These are phyloP conservation scores for Sylvietta virens DNA, from an alignment of 2,113 vertebrate genomes.

Conservation along the genomic window DNA sequence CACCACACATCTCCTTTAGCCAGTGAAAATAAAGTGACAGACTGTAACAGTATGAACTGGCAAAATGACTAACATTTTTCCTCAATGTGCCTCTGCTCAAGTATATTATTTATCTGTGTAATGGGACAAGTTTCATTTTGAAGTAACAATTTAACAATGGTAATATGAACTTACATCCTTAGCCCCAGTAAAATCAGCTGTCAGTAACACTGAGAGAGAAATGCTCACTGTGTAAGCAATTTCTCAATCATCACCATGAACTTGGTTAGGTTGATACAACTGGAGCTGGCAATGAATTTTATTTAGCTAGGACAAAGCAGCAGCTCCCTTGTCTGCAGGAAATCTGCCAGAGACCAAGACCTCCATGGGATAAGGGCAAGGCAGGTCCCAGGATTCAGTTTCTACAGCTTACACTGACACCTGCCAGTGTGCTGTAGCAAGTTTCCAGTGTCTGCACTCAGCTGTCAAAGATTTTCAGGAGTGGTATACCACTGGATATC, in stretches of 20 bases:
- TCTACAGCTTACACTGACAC: neutral
- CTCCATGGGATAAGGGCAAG: neutral
- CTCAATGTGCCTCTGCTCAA: neutral
- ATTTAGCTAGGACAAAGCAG: neutral
- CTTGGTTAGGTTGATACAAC: neutral
- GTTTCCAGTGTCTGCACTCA: neutral
- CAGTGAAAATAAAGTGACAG: neutral
- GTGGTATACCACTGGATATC: neutral
- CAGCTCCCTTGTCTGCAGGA: neutral
- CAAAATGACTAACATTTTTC: neutral
- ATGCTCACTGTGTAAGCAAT: fast-evolving
- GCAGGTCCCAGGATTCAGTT: neutral
- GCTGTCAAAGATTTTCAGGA: neutral
- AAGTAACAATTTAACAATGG: neutral
- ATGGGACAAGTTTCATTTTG: neutral
- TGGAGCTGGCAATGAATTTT: neutral
- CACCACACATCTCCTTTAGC: neutral
- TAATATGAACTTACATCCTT: neutral
- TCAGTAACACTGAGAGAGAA: neutral
- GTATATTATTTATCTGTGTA: neutral
- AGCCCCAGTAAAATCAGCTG: neutral
- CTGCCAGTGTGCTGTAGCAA: neutral
- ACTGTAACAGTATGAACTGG: neutral
- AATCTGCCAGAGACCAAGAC: neutral
- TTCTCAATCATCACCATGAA: neutral